phyloP scores from a whole-genome alignment of 2,888 invertebrate species.

The Cynaeus angustus region DNA sequence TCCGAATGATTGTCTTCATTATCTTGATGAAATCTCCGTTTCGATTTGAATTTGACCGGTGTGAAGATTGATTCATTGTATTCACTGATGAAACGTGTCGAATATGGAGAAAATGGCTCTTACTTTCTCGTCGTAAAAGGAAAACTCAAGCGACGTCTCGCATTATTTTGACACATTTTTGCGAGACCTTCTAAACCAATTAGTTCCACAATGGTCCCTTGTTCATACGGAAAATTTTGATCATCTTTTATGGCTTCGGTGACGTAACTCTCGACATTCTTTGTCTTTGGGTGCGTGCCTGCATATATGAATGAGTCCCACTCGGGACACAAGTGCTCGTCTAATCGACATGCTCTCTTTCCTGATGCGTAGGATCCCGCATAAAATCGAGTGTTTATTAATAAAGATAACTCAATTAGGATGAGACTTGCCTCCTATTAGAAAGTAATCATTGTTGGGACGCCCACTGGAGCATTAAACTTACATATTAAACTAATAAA shows the following conservation, averaged over 20 bases:
- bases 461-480: constrained; percentile 41
- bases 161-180: background rate
- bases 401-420: constrained; percentile 63
- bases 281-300: constrained; percentile 30
- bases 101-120: constrained; percentile 25
- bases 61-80: constrained; percentile 38
- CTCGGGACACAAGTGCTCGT: constrained; percentile 32
- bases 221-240: background rate
- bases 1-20: constrained; percentile 13
- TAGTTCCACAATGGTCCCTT: background rate
- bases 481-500: constrained; percentile 46
- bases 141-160: constrained; percentile 11
- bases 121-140: constrained; percentile 29
- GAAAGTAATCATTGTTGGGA: constrained; percentile 47
- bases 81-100: constrained; percentile 8
- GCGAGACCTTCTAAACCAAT: constrained; percentile 17
- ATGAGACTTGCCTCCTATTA: constrained; percentile 56
- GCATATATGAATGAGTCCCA: constrained; percentile 41
- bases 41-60: constrained; percentile 29
- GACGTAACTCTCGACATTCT: background rate
- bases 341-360: constrained; percentile 27
- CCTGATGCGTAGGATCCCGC: constrained; percentile 32
- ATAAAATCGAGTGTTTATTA: constrained; percentile 52
- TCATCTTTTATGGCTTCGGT: background rate
- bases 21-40: constrained; percentile 35